Conservation (phyloP, 53 echinoderm and acorn worm species). For the Temnopleurus reevesii region DNA sequence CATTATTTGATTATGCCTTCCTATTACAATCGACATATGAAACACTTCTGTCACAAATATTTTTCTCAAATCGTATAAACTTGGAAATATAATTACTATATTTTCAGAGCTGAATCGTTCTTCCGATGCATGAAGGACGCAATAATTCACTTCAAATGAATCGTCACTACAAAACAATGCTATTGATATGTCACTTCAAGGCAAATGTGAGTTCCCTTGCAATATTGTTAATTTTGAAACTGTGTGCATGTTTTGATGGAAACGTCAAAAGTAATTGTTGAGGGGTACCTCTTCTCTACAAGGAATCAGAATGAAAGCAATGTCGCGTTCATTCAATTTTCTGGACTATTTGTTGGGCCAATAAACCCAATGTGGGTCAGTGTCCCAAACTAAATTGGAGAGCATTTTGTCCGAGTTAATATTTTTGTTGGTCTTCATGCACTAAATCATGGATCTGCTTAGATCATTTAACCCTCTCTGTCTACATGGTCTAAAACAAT, state of each 20-base stretch:
- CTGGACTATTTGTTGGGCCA: background rate
- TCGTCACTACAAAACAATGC: too few relatives aligned
- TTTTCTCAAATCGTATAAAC: too few relatives aligned
- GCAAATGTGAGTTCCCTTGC: too few relatives aligned
- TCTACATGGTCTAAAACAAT: too few relatives aligned
- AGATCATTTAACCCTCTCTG: too few relatives aligned
- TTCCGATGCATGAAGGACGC: background rate
- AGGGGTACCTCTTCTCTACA: background rate
- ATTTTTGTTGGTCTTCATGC: too few relatives aligned
- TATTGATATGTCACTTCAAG: too few relatives aligned
- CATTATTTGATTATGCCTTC: too few relatives aligned
- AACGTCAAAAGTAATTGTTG: background rate
- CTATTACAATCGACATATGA: too few relatives aligned
- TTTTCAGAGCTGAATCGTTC: constrained; percentile 1
- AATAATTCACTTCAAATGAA: background rate
- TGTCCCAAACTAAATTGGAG: background rate
- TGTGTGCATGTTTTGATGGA: background rate
- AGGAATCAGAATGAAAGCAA: background rate
- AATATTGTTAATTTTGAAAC: background rate
- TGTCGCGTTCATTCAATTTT: background rate
- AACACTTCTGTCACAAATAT: too few relatives aligned
- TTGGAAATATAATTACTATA: background rate
- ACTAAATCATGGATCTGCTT: too few relatives aligned
- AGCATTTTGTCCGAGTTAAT: too few relatives aligned
- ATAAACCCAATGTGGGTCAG: background rate